Conservation (phyloP, 2,797 vertebrate genomes). For the Oreonectes daqikongensis region DNA sequence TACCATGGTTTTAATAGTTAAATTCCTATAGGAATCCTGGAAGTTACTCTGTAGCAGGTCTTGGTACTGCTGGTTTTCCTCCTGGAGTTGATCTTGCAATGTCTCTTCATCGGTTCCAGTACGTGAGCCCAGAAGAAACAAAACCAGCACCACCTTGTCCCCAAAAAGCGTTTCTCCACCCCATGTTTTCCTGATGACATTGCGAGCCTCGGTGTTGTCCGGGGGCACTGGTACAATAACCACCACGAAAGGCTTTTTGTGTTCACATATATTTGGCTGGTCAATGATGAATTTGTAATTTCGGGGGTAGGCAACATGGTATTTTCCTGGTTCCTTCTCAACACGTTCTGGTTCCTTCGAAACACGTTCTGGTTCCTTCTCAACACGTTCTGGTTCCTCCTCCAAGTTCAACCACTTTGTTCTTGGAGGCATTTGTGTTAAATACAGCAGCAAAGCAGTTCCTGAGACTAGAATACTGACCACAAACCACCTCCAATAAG, state of each 20-base stretch:
- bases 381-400: too few species aligned
- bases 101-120: not conserved
- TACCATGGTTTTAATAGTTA: constrained; percentile 80
- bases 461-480: too few species aligned
- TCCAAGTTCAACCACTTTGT: too few species aligned
- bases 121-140: constrained; percentile 77
- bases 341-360: constrained; percentile 34
- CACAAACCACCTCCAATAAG: too few species aligned
- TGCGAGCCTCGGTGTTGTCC: constrained; percentile 34
- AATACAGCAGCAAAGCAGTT: too few species aligned
- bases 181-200: constrained; percentile 78
- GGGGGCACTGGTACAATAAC: constrained; percentile 67
- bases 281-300: constrained; percentile 74
- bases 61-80: constrained; percentile 62
- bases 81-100: constrained; percentile 55
- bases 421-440: too few species aligned
- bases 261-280: constrained; percentile 66
- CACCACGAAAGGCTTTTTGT: constrained; percentile 71
- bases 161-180: constrained; percentile 67
- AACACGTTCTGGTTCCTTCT: too few species aligned
- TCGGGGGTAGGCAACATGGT: constrained; percentile 66
- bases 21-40: constrained; percentile 75
- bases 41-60: constrained; percentile 81
- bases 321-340: constrained; percentile 32
- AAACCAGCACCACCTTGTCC: constrained; percentile 62